phyloP scores from a whole-genome alignment of 92 coral and sea anemone species.

The Porites lobata region DNA sequence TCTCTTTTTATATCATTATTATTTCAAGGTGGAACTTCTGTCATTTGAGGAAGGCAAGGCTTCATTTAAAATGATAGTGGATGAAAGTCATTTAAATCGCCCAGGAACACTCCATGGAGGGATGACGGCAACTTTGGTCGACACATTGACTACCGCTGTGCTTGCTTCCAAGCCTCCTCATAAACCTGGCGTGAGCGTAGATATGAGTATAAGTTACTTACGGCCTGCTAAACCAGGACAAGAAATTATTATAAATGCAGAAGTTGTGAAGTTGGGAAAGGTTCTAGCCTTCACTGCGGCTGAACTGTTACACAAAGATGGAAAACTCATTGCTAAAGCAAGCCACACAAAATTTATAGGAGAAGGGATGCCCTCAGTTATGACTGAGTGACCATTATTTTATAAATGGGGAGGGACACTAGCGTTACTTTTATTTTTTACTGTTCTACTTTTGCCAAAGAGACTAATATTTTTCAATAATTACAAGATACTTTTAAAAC shows the following conservation, averaged over 20 bases:
- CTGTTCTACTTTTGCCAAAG: too few species aligned
- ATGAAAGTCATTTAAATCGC: conserved; percentile 79
- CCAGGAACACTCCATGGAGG: conserved; percentile 92
- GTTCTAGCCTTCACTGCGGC: conserved; percentile 87
- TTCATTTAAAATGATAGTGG: conserved; percentile 78
- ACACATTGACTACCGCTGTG: conserved; percentile 76
- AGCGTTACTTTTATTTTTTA: too few species aligned
- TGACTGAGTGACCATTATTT: background rate
- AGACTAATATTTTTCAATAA: too few species aligned
- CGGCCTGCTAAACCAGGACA: conserved; percentile 86
- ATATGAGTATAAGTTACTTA: conserved; percentile 84
- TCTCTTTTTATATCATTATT: background rate
- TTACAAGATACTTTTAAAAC: too few species aligned
- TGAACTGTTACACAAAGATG: conserved; percentile 81
- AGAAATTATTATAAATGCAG: conserved; percentile 82
- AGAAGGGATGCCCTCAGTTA: conserved; percentile 4
- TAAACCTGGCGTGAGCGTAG: conserved; percentile 85
- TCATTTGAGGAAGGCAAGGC: conserved; percentile 84
- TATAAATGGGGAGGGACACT: background rate
- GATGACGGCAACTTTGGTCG: conserved; percentile 88
- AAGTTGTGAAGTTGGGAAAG: conserved; percentile 82
- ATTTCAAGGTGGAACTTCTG: conserved; percentile 72
- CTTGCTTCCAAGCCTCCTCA: conserved; percentile 58
- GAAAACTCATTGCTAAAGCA: conserved; percentile 83
- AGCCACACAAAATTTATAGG: conserved; percentile 86